Evolutionary conservation across 2,113 vertebrate genomes (phyloP), one percentile per base, ranked within the genome.

Genomic region (Cisticola juncidis): DNA sequence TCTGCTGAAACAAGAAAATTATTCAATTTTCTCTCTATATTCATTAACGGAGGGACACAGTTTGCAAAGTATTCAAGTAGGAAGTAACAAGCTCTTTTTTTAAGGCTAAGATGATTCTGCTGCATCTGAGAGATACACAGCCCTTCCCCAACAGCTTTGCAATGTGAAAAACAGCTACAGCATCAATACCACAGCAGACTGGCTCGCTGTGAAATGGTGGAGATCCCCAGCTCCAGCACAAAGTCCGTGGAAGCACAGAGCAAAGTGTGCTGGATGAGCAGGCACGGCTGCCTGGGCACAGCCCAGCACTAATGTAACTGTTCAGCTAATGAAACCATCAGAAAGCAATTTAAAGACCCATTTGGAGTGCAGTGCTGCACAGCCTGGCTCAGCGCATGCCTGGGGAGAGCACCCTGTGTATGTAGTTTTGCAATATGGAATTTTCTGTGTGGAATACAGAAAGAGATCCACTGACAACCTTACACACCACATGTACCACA

Each of bases 351-450:
- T 11, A 5, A 78, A 53, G 33, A 72, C 47, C 5, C 5, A 7
- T 5, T 19, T 26, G 44, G 47, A 53, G 35, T 9, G 28, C 3
- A 26, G 9, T 14, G 18, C 45, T 77, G 58, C 14, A 44, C 28
- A 88, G 45, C 36, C 26, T 48, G 57, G 58, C 54, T 70, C 72
- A 81, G 45, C 2, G 14, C 45, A 33, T 23, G 45, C 40, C 62
- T 45, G 25, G 1, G 1, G 36, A 88, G 29, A 69, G 56, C 6
- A 6, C 10, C 15, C 47, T 4, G 1, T 2, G 31, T 14, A 26
- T 2, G 31, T 14, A 26, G 57, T 28, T 88, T 8, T 51, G 24
- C 54, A 64, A 45, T 7, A 29, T 1, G 4, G 29, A 65, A 8
- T 6, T 15, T 56, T 60, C 22, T 69, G 33, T 6, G 2, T 36